Evolutionary conservation across 2,888 invertebrate genomes (phyloP), one percentile per base, ranked within the genome.

Genomic region (Acleris literana): DNA sequence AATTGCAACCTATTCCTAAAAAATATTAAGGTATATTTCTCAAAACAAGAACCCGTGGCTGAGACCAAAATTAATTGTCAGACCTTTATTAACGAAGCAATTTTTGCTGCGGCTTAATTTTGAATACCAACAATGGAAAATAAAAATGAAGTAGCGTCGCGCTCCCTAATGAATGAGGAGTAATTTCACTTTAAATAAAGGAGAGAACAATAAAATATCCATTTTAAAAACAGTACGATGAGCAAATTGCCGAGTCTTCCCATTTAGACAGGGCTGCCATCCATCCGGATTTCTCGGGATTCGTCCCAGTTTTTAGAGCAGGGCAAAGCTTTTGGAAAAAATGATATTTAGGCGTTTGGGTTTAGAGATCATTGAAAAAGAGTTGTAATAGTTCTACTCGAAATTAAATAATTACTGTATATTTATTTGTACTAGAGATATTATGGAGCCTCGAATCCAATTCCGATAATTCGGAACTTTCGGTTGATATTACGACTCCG

Each of bases 151-250:
- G 79, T 84, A 74, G 83, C 88, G 85, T 84, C 82, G 83, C 84
- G 84, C 65, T 65, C 81, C 81, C 86, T 89, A 89, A 90, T 91
- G 88, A 91, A 90, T 89, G 89, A 86, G 87, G 84, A 87, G 87
- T 87, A 90, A 90, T 90, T 89, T 88, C 84, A 88, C 86, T 86
- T 86, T 87, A 89, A 89, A 88, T 88, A 90, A 90, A 89, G 85
- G 86, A 81, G 84, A 79, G 86, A 84, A 88, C 88, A 89, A 90
- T 90, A 89, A 87, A 88, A 87, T 88, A 84, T 83, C 84, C 84
- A 83, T 87, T 88, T 85, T 81, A 79, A 87, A 85, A 87, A 86
- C 87, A 86, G 86, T 78, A 83, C 84, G 83, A 85, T 74, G 82
- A 85, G 87, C 86, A 88, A 90, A 88, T 88, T 88, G 84, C 82